Evolutionary conservation across 2,888 invertebrate genomes (phyloP).

Genomic region (Tenthredo distinguenda): DNA sequence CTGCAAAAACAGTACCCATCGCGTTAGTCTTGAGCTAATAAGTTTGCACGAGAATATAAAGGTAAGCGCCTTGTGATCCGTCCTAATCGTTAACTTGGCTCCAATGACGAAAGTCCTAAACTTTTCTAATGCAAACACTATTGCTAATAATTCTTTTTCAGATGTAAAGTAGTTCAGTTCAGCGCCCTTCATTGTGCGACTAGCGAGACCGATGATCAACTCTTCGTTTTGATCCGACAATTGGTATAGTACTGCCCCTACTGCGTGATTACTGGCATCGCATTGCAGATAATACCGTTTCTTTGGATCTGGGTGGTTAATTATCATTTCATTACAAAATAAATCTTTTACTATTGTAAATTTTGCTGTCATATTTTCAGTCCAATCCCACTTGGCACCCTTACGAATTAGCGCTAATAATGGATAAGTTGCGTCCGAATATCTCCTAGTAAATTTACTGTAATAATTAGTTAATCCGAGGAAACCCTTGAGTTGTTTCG

Average conservation of each 20-base stretch:
- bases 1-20: constrained; percentile 42
- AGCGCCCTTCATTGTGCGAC: constrained; percentile 43
- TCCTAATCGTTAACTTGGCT: background rate
- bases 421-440: constrained; percentile 17
- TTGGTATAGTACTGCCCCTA: background rate
- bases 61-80: background rate
- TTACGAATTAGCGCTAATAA: background rate
- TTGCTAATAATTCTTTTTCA: constrained; percentile 52
- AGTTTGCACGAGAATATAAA: constrained; percentile 8
- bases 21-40: background rate
- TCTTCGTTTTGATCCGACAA: background rate
- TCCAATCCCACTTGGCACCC: background rate
- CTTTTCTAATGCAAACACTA: constrained; percentile 15
- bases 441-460: constrained; percentile 38
- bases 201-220: background rate
- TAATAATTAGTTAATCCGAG: constrained; percentile 49
- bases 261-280: constrained; percentile 12
- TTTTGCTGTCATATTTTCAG: background rate
- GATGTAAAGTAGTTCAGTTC: constrained; percentile 53
- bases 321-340: background rate
- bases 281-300: background rate
- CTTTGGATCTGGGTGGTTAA: background rate
- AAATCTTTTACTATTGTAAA: background rate
- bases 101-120: background rate
- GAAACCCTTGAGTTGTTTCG: constrained; percentile 52